Evolutionary conservation across 2,113 vertebrate genomes (phyloP).

Genomic region (Cepphus grylle): DNA sequence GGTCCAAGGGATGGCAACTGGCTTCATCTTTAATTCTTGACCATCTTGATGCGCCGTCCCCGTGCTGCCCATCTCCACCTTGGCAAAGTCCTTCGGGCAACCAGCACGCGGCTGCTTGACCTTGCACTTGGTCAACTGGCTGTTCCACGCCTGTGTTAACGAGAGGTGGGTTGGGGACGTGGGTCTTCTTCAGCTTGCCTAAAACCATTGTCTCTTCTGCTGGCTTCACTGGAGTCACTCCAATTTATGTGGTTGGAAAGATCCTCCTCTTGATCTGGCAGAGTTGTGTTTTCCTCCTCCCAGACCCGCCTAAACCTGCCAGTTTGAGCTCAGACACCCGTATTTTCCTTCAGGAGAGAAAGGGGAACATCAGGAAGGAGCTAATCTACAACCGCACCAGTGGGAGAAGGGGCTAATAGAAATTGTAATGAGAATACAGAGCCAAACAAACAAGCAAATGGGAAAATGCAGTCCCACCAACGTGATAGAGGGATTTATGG

Average conservation of each 20-base stretch:
- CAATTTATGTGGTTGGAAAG: not conserved
- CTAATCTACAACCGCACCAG: not conserved
- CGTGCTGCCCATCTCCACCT: accelerated
- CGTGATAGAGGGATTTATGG: not conserved
- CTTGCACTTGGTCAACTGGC: accelerated
- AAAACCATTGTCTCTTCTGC: not conserved
- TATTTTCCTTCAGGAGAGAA: not conserved
- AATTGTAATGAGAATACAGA: not conserved
- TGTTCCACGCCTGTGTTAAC: accelerated
- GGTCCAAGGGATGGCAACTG: not conserved
- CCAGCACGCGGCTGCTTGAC: accelerated
- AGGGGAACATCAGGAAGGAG: not conserved
- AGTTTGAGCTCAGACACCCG: not conserved
- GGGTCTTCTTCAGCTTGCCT: not conserved
- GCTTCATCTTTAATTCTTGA: not conserved
- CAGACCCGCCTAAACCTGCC: not conserved
- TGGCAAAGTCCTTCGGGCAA: not conserved
- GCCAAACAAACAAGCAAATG: slow-evolving; percentile 11
- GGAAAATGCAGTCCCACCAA: not conserved
- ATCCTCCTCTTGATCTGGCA: not conserved
- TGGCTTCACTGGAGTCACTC: not conserved
- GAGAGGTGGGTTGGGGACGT: not conserved
- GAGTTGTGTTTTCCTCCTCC: not conserved
- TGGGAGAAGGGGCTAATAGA: not conserved
- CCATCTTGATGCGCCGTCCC: not conserved